Evolutionary conservation across 2,113 vertebrate genomes (phyloP), one percentile per base, ranked within the genome.

Genomic region (Prunella fulvescens): DNA sequence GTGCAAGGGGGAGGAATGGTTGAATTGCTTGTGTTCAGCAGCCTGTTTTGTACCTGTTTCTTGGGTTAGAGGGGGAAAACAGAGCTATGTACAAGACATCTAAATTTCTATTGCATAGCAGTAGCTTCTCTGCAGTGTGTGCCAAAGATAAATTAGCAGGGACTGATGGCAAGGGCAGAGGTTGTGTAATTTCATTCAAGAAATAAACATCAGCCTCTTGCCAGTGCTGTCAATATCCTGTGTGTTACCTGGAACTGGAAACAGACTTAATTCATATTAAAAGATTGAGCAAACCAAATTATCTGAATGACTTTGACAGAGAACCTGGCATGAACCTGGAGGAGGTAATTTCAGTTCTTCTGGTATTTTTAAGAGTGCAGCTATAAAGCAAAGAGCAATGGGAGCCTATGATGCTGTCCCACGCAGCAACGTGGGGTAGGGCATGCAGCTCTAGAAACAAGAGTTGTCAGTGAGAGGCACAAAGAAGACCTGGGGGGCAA

Each of bases 401-500:
- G 48, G 14, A 76, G 53, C 53, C 33, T 6, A n/a, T 0, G 0
- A 19, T 74, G 24, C 57, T 51, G 33, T 81, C 29, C 31, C 69
- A 45, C 3, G 0, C 11, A 58, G n/a, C 2, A 1, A 48, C 0
- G 0, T 16, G 25, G 31, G 35, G 45, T 8, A 71, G 50, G 48
- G 44, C 54, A 62, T 24, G n/a, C 42, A n/a, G 31, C 53, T 64
- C 24, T 14, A 71, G 57, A 93, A 81, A 47, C 1, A 12, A 12
- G 33, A 2, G 0, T 3, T 45, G 14, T 60, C 48, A 69, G 13
- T 2, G 4, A 72, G 57, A 40, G 45, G n/a, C 17, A 65, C 2
- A 5, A 76, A 66, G 37, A 74, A 35, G 12, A 56, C 42, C 29
- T 72, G 13, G 8, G 56, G 19, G 85, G 40, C 44, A 71, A 42